Evolutionary conservation across 1,140 invertebrate genomes (phyloP), one percentile per base, ranked within the genome.

Genomic region (Sipha flava): DNA sequence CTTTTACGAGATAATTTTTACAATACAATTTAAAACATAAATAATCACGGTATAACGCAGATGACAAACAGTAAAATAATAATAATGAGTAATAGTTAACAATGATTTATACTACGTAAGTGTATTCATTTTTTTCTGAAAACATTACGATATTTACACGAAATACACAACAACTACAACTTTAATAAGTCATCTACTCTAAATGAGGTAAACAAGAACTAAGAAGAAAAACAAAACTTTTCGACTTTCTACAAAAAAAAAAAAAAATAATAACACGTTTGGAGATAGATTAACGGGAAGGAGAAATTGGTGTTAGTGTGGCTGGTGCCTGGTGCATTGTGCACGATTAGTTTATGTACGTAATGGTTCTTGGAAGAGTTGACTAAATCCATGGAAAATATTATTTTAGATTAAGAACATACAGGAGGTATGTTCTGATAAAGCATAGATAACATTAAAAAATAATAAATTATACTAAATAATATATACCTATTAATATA

Each of bases 241-340:
- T 77, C 23, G 52, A 77, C 73, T 77, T 77, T 77, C 73, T 77
- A 59, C 16, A 59, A 59, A 59, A 75, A 52, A 52, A 23, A 70
- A 70, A 26, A 45, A 45, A 10, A 70, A 70, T 29, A 70, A 70
- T 57, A 57, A 59, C 34, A 59, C 21, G 7, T 29, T 43, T 9
- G 14, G 73, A 6, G 49, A 75, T 75, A 37, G 72, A 34, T n/a
- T 26, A 54, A 75, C 72, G 49, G 72, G 72, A 37, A 77, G 52
- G 73, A 77, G 73, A 77, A 75, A 75, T 75, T 75, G 68, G 45
- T 75, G 26, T 31, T 45, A 18, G n/a, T 43, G 2, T 72, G 31
- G 54, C 16, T 77, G 31, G 12, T 40, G 23, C 2, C 12, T 43
- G 37, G 64, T 66, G 14, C n/a, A 6, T 43, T n/a, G 64, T 66